Percentiles rank a stretch among this genome's conserved stretches.
phyloP scores from a whole-genome alignment of 1,140 invertebrate genomes.

The Drosophila pseudoobscura region DNA sequence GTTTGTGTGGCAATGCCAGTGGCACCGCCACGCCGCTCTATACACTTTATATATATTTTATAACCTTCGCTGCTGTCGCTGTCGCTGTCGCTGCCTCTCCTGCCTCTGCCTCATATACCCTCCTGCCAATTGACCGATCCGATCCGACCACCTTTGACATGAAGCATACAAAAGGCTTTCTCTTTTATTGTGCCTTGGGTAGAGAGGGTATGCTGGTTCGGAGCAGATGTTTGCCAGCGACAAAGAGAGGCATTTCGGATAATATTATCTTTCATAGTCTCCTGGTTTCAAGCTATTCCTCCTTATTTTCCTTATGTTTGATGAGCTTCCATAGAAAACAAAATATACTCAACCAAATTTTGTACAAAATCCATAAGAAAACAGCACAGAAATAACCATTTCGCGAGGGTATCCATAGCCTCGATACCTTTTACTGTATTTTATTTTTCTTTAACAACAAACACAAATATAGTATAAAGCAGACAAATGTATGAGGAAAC shows the following conservation, averaged over 20 bases:
- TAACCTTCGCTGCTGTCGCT: conserved; percentile 27
- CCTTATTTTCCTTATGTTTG: no score
- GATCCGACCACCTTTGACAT: conserved; percentile 36
- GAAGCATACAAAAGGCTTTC: conserved; percentile 43
- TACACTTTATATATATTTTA: conserved; percentile 66
- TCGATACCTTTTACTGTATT: not conserved
- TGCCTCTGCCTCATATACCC: conserved; percentile 12
- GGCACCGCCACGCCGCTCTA: conserved; percentile 13
- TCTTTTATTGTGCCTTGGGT: not conserved
- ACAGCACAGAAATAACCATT: no score
- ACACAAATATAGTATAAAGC: conserved; percentile 41
- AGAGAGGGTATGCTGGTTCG: no score
- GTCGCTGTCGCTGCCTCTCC: not conserved
- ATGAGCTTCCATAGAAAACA: no score
- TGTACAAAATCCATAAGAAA: no score
- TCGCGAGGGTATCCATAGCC: no score
- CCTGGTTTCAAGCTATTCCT: no score
- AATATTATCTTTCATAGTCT: no score
- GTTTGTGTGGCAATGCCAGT: conserved; percentile 25
- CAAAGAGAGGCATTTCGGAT: no score
- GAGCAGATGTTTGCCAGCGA: no score
- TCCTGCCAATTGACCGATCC: conserved; percentile 29
- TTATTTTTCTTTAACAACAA: conserved; percentile 40
- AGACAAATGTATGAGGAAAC: conserved; percentile 35
- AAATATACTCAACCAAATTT: no score